phyloP scores from a whole-genome alignment of 1,140 invertebrate genomes.

The Aphelinus atriplicis region DNA sequence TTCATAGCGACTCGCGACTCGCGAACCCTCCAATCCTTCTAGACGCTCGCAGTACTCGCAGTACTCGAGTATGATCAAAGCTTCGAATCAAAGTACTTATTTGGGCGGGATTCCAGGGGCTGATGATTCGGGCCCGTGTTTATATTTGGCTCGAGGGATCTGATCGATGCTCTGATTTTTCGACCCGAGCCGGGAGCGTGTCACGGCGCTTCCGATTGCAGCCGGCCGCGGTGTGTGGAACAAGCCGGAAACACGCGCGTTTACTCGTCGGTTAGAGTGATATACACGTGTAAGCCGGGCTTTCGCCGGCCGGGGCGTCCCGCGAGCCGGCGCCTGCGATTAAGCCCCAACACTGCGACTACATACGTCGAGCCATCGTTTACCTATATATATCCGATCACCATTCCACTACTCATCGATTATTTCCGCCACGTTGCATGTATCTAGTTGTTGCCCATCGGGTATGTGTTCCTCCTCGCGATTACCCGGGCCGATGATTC shows the following conservation, averaged over 20 bases:
- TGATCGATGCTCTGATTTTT: too few relatives aligned
- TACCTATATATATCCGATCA: too few relatives aligned
- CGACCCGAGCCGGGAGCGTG: too few relatives aligned
- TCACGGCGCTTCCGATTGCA: background rate
- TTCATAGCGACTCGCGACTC: background rate
- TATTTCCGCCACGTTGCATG: too few relatives aligned
- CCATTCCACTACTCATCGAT: too few relatives aligned
- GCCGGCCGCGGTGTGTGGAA: background rate
- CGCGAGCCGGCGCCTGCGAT: conserved; percentile 46
- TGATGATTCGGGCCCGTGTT: background rate
- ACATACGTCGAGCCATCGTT: conserved; percentile 9
- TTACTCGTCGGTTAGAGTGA: conserved; percentile 39
- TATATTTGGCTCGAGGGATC: too few relatives aligned
- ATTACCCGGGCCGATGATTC: too few relatives aligned
- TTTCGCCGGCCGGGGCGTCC: conserved; percentile 38
- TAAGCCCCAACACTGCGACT: conserved; percentile 47
- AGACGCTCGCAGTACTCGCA: background rate
- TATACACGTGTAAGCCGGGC: conserved; percentile 39
- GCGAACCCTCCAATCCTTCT: conserved; percentile 4
- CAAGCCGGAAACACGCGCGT: conserved; percentile 39
- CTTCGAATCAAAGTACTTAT: too few relatives aligned
- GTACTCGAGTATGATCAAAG: too few relatives aligned
- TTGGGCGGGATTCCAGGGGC: background rate
- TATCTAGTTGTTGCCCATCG: too few relatives aligned
- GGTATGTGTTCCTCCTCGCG: too few relatives aligned